Base-by-base conservation (phyloP, 2,113 vertebrate species). In the Leptocoma aspasia region DNA sequence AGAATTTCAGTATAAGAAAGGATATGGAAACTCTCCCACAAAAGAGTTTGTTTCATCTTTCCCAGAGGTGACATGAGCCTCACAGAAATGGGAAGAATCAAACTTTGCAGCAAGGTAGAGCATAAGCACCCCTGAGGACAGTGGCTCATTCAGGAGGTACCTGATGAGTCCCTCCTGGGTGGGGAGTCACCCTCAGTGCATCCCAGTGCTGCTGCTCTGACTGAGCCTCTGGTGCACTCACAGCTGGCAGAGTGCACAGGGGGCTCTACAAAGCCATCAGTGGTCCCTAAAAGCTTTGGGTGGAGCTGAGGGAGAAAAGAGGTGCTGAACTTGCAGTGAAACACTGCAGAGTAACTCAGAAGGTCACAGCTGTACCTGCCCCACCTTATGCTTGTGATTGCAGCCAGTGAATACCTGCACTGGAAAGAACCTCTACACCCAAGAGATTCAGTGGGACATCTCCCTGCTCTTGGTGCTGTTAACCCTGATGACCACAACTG, bases 81-180 rank as follows among this genome's bases (percentile, higher is more conserved):
- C 59, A 28, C 9, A 10, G 13, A 57, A 54, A n/a, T 9, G 28
- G 6, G 9, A 17, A 61, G 26, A 83, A 63, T 33, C 28, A n/a
- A 94, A 53, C 26, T 53, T 64, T 5, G 33, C 27, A 69, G 17
- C 15, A 47, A n/a, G 33, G 8, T 59, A 3, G 2, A 41, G 30
- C 1, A 0, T 15, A 37, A 63, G 18, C 60, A 33, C 1, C 26
- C 28, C 23, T 28, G 27, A 33, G 33, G 56, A 15, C 13, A 19
- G 18, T 7, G 53, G n/a, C 37, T 52, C 12, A 2, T 23, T 76
- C 44, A 20, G 41, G 17, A 24, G 21, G n/a, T 6, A 15, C 27
- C 6, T 15, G 65, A 16, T 0, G 9, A 56, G 33, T 22, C 9
- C 7, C 23, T 6, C 26, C 49, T 86, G 0, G 0, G 2, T 20